These are phyloP conservation scores for Spodoptera frugiperda DNA, from an alignment of 1,140 invertebrate genomes.

Conservation along the genomic window DNA sequence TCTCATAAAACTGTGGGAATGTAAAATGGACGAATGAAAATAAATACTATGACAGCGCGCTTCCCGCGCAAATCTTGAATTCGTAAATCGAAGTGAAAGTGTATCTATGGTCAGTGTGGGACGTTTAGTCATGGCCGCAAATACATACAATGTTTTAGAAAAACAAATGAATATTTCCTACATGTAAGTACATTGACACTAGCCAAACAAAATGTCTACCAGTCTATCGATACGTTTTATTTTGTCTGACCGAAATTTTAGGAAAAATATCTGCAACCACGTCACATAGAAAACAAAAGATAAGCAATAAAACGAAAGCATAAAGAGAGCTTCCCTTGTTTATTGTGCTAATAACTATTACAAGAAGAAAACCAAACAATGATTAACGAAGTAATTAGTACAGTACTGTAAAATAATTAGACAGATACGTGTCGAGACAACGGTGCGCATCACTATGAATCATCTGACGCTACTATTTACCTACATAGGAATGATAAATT, in stretches of 20 bases:
- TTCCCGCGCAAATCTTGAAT: slow-evolving; percentile 29
- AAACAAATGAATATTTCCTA: slow-evolving; percentile 16
- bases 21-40: not conserved
- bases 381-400: slow-evolving; percentile 42
- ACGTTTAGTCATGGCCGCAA: slow-evolving; percentile 19
- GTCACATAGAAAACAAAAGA: not conserved
- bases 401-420: slow-evolving; percentile 20
- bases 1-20: not conserved
- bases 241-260: too few relatives aligned
- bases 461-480: not conserved
- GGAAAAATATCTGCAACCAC: not conserved
- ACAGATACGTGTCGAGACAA: slow-evolving; percentile 15
- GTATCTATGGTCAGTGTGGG: slow-evolving; percentile 18
- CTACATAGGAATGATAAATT: slow-evolving; percentile 1
- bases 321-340: slow-evolving; percentile 26
- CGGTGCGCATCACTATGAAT: slow-evolving; percentile 14
- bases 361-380: slow-evolving; percentile 37
- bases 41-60: not conserved
- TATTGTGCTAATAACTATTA: slow-evolving; percentile 35
- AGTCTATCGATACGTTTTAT: too few relatives aligned
- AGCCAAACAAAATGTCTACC: too few relatives aligned
- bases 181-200: slow-evolving; percentile 10
- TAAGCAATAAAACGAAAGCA: slow-evolving; percentile 9
- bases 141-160: not conserved
- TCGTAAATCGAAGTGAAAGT: slow-evolving; percentile 35